Base-by-base conservation (phyloP, 1,140 invertebrate genomes). In the Plutomurus gul region DNA sequence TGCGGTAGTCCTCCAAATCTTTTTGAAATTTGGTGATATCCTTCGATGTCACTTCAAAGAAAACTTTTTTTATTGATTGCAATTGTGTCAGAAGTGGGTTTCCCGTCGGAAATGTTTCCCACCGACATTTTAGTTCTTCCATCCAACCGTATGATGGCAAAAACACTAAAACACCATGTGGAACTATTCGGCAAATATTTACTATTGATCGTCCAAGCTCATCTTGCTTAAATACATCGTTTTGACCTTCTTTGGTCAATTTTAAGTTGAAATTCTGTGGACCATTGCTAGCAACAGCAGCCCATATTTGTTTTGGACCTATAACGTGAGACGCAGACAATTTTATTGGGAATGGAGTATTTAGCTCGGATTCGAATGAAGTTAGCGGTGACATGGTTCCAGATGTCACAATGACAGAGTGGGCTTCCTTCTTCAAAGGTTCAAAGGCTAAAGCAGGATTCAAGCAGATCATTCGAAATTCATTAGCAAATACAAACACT, bases 161-260 rank as follows among this genome's bases (percentile, higher is more conserved):
- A 84, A 91, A 91, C 79, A 89, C 89, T 1, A 91, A 85, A 5
- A 91, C 87, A n/a, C 87, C 90, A 85, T 88, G 84, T 16, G 90
- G 90, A 8, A 91, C 87, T 40, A 84, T 86, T 83, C 86, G 80
- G 83, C 89, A 91, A 16, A 90, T 85, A 22, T 85, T 77, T 1
- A 88, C 73, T 7, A 90, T 79, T 18, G 88, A 75, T 25, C 84
- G 60, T 11, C 89, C 89, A n/a, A 78, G 56, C 11, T 36, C 89
- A 85, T 90, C 89, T 82, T 89, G 88, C 73, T 87, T 16, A 0
- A 33, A 27, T 2, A 13, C 4, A 10, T 4, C 7, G 10, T 20
- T 3, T 33, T 70, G 22, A 13, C 85, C 85, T 22, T 27, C 22
- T 71, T 30, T 46, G 8, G 33, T 27, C 1, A 33, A 65, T 3